These are phyloP conservation scores for Acrobasis repandana DNA, from an alignment of 2,888 invertebrate species.

Conservation along the genomic window DNA sequence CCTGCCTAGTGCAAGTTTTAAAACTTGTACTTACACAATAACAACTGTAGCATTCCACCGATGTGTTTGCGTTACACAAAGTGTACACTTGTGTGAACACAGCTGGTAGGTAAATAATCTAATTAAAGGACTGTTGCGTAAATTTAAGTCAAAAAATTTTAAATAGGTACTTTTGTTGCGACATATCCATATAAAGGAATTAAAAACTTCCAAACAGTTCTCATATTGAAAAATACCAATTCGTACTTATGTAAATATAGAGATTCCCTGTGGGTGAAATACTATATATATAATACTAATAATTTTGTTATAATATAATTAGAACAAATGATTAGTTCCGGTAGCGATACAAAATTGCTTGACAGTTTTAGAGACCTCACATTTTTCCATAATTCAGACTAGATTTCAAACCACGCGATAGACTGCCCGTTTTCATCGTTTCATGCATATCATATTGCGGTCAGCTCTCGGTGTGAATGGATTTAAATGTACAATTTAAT, in stretches of 20 bases:
- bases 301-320: not conserved
- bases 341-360: not conserved
- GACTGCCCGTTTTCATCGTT: constrained; percentile 22
- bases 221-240: no score
- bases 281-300: no score
- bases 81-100: constrained; percentile 13
- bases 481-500: constrained; percentile 26
- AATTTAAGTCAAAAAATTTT: no score
- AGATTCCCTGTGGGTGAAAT: no score
- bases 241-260: no score
- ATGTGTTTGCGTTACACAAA: constrained; percentile 4
- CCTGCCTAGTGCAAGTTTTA: no score
- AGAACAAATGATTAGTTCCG: not conserved
- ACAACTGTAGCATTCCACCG: constrained; percentile 14
- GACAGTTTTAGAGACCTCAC: not conserved
- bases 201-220: no score
- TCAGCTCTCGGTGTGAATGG: constrained; percentile 16
- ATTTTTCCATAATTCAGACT: constrained; percentile 3
- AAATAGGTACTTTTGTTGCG: no score
- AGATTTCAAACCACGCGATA: constrained; percentile 31
- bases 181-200: no score
- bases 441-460: constrained; percentile 21
- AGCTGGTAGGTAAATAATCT: constrained; percentile 13
- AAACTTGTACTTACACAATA: no score
- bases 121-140: constrained; percentile 16